These are phyloP conservation scores for Microcaecilia unicolor DNA, from an alignment of 2,797 vertebrate species.

Conservation along the genomic window DNA sequence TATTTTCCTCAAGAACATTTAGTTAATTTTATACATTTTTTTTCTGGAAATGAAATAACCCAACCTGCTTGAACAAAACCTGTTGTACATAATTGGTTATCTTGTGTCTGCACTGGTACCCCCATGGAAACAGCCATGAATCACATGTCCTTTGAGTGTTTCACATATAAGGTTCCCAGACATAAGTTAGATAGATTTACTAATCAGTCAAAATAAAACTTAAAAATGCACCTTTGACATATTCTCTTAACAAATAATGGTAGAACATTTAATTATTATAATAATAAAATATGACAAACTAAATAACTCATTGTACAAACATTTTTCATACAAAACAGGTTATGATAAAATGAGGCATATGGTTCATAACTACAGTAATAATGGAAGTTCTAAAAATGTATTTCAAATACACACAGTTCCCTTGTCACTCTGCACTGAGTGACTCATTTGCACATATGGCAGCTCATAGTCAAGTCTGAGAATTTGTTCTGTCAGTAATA, in stretches of 20 bases:
- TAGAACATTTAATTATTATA: constrained; percentile 29
- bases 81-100: constrained; percentile 32
- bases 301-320: constrained; percentile 54
- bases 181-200: constrained; percentile 26
- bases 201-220: constrained; percentile 24
- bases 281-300: constrained; percentile 42
- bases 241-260: constrained; percentile 36
- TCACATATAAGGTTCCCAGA: constrained; percentile 31
- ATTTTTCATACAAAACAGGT: constrained; percentile 50
- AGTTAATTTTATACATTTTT: constrained; percentile 46
- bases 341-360: constrained; percentile 52
- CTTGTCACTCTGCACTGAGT: constrained; percentile 24
- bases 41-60: constrained; percentile 29
- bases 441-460: constrained; percentile 39
- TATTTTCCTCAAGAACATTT: constrained; percentile 40
- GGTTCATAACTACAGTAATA: constrained; percentile 57
- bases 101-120: constrained; percentile 43
- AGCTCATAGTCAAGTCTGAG: too few relatives aligned
- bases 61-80: constrained; percentile 33
- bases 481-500: too few relatives aligned
- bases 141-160: constrained; percentile 26
- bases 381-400: constrained; percentile 44
- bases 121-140: constrained; percentile 17
- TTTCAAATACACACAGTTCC: constrained; percentile 32
- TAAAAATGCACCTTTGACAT: constrained; percentile 18